These are phyloP conservation scores for Drosophila lacicola DNA, from an alignment of 2,888 invertebrate species.

Conservation along the genomic window DNA sequence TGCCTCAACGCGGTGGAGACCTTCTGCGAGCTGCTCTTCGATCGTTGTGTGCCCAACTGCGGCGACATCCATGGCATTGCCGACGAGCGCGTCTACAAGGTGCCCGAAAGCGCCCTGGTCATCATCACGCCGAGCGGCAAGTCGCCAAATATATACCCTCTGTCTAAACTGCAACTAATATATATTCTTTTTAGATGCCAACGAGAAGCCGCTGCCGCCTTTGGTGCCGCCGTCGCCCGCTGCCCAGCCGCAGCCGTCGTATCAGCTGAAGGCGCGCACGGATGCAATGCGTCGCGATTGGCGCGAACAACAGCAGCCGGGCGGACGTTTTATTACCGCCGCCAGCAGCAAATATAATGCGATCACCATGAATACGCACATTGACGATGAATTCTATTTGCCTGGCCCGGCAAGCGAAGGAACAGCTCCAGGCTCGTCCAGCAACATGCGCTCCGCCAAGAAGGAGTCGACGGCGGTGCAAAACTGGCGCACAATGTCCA, in stretches of 20 bases:
- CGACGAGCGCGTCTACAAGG: constrained; percentile 83
- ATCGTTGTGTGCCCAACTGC: constrained; percentile 90
- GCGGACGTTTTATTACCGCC: constrained; percentile 43
- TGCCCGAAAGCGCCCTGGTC: constrained; percentile 85
- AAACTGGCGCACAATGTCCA: constrained; percentile 22
- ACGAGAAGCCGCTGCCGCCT: constrained; percentile 6
- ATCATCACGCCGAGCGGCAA: constrained; percentile 71
- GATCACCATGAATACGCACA: constrained; percentile 55
- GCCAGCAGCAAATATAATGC: constrained; percentile 26
- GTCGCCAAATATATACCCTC: not conserved
- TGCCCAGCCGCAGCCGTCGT: not conserved
- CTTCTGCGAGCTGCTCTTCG: constrained; percentile 93
- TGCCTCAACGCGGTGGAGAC: constrained; percentile 87
- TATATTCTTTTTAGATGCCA: not conserved
- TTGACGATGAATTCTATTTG: constrained; percentile 48
- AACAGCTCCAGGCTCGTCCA: not conserved
- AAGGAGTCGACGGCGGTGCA: not conserved
- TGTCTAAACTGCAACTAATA: too few relatives aligned
- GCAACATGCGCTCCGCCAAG: not conserved
- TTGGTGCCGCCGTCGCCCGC: not conserved
- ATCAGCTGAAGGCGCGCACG: not conserved
- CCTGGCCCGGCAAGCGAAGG: constrained; percentile 15
- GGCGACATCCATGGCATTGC: constrained; percentile 82
- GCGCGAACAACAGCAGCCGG: constrained; percentile 15
- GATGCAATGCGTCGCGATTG: constrained; percentile 17